phyloP scores from a whole-genome alignment of 2,888 invertebrate genomes.

The Balanococcus diminutus region DNA sequence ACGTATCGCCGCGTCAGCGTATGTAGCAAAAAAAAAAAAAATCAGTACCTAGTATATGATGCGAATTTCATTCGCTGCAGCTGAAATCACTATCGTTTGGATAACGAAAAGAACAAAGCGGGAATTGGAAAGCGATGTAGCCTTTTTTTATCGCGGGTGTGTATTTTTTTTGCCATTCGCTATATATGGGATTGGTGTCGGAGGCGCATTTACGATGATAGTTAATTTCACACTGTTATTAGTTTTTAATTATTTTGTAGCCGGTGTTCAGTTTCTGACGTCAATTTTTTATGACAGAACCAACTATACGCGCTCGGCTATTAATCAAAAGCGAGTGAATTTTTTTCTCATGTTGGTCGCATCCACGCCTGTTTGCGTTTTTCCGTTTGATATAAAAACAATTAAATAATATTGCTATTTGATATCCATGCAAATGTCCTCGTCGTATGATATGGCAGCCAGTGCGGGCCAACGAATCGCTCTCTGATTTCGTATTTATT shows the following conservation, averaged over 20 bases:
- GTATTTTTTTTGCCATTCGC: background rate
- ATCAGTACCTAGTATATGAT: background rate
- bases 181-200: background rate
- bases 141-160: background rate
- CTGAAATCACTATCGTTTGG: background rate
- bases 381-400: constrained; percentile 40
- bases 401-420: constrained; percentile 34
- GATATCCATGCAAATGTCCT: background rate
- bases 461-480: background rate
- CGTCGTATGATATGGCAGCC: background rate
- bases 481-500: constrained; percentile 26
- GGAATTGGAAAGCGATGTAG: background rate
- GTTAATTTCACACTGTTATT: constrained; percentile 40
- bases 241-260: constrained; percentile 35
- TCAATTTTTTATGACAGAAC: constrained; percentile 27
- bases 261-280: constrained; percentile 40
- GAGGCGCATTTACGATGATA: constrained; percentile 24
- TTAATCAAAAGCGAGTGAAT: constrained; percentile 23
- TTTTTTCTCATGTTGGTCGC: constrained; percentile 18
- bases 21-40: background rate
- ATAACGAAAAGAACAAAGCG: background rate
- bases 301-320: background rate
- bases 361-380: constrained; percentile 5
- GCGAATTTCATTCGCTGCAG: background rate
- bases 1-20: background rate